Percentiles rank a stretch among this genome's conserved stretches.
Conservation (phyloP, 2,113 vertebrate species). For the Labeo rohita region DNA sequence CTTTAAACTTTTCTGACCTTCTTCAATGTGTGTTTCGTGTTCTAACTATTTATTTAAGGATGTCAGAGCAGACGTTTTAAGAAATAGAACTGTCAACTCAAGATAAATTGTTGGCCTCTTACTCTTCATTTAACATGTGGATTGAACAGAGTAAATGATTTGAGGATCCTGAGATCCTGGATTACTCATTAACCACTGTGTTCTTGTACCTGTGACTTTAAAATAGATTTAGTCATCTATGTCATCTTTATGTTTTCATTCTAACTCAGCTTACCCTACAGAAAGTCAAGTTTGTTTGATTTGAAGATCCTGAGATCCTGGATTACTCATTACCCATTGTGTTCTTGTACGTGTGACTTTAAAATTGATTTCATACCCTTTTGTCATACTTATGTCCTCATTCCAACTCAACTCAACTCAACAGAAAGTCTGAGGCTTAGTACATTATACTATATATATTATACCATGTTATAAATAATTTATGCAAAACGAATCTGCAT, state of each 20-base stretch:
- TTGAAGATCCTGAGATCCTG: background rate
- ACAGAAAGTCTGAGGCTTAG: background rate
- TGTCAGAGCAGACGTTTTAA: background rate
- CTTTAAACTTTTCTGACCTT: background rate
- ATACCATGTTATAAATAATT: background rate
- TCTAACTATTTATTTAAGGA: background rate
- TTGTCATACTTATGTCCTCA: background rate
- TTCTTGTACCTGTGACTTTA: background rate
- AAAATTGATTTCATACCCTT: background rate
- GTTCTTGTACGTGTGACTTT: background rate
- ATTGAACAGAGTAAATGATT: background rate
- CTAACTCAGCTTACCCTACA: background rate
- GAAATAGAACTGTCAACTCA: background rate
- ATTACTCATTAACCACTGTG: background rate
- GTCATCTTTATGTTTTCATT: background rate
- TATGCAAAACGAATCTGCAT: too few relatives aligned
- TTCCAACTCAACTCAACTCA: background rate
- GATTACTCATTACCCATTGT: background rate
- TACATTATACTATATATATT: background rate
- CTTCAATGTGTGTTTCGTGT: background rate
- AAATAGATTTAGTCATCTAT: background rate
- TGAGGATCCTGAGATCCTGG: background rate
- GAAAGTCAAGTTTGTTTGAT: background rate
- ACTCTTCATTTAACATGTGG: background rate
- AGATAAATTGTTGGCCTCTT: background rate